A percentile compares a stretch with the other conserved stretches of the same genome.
These are phyloP conservation scores for Balanococcus diminutus DNA, from an alignment of 2,888 invertebrate genomes.

Conservation along the genomic window DNA sequence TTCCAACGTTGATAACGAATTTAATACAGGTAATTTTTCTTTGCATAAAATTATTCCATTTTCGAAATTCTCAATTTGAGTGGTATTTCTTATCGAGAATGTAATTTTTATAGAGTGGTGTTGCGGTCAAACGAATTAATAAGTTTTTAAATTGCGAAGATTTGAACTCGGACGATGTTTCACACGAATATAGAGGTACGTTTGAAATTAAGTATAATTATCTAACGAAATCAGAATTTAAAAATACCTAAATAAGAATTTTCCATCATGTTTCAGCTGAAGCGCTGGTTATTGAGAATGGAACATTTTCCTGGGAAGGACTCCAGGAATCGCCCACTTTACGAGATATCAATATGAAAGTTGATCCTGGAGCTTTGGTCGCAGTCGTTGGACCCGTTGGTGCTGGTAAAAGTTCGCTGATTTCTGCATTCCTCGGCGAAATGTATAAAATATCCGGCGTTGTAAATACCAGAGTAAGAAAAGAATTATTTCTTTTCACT, in stretches of 20 bases:
- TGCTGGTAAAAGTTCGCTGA: constrained; percentile 85
- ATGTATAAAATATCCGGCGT: constrained; percentile 84
- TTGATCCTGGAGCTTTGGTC: constrained; percentile 72
- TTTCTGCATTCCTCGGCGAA: constrained; percentile 87
- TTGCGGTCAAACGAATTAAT: constrained; percentile 66
- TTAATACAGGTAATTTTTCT: constrained; percentile 79
- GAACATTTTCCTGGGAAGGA: constrained; percentile 84
- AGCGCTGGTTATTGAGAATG: constrained; percentile 85
- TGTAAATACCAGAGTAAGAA: constrained; percentile 71
- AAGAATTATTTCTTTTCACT: background rate
- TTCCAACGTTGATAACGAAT: constrained; percentile 93
- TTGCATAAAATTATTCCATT: background rate
- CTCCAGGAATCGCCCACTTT: constrained; percentile 68
- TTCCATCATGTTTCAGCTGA: constrained; percentile 67
- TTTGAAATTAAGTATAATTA: background rate
- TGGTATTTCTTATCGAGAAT: background rate
- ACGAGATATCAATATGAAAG: constrained; percentile 75
- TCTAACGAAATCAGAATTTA: background rate
- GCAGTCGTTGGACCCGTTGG: constrained; percentile 90
- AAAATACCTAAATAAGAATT: background rate
- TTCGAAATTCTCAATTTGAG: background rate
- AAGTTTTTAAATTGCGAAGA: constrained; percentile 66
- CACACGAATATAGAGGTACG: constrained; percentile 61
- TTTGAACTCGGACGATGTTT: constrained; percentile 63
- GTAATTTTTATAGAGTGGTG: constrained; percentile 61